Base-by-base conservation (phyloP, 2,797 vertebrate genomes). In the Acrossocheilus fasciatus region DNA sequence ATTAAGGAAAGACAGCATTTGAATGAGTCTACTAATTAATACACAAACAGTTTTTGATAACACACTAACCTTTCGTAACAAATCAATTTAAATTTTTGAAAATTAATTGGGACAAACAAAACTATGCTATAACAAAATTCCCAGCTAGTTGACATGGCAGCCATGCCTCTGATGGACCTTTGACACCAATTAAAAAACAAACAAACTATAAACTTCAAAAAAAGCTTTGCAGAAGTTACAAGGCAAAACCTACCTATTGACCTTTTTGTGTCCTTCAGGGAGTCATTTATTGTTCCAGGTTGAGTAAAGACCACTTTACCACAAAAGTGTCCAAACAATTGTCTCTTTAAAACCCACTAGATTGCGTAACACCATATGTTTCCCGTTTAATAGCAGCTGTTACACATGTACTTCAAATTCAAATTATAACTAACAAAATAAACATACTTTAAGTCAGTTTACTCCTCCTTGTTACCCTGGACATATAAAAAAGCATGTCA, bases 381-480 rank as follows among this genome's bases (percentile, higher is more conserved):
- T 79, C 64, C 50, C 64, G 59, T 78, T 85, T 57, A 57, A 78
- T 66, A 78, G 50, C 83, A 70, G 50, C 64, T 85, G 74, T 77
- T 78, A 54, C 15, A 34, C 43, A 69, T 78, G 62, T 41, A 54
- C 45, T 69, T 77, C 47, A 54, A 54, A 36, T 18, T 68, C 30
- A 68, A 69, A 85, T 78, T 69, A 79, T 85, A 64, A 79, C n/a
- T 57, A 66, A 41, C 83, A 85, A 85, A 79, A 54, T 77, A 85
- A 85, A 85, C 66, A 39, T 62, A 47, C 66, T 79, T 85, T 36
- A 72, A 12, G 20, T 23, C 52, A 36, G 45, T 69, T 81, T 69
- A 69, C 30, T 69, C 12, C 45, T 81, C 64, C 23, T 30, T 91
- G 87, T 14, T 81, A 87, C 86, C 87, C 92, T 83, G 86, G 87